phyloP scores from a whole-genome alignment of 2,113 vertebrate genomes.

The Eulemur rufifrons region DNA sequence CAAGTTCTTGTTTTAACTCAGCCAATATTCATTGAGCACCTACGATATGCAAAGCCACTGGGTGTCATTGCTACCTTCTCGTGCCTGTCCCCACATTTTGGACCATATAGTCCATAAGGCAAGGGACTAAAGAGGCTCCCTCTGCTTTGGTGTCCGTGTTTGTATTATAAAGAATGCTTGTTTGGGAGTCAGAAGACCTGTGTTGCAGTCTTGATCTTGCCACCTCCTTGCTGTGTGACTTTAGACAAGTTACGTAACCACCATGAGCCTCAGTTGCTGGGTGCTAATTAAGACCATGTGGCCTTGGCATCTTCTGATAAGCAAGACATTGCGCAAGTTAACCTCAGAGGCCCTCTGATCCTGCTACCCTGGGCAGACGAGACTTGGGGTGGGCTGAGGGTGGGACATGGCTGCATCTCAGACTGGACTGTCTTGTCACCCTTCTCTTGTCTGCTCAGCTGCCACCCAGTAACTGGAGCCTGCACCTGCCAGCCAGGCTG shows the following conservation, averaged over 20 bases:
- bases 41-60: rapidly evolving
- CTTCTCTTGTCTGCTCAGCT: slow-evolving; percentile 83
- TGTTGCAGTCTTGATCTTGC: neutral
- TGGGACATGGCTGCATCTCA: neutral
- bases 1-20: neutral
- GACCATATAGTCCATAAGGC: neutral
- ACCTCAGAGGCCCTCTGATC: neutral
- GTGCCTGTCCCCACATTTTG: neutral
- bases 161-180: neutral
- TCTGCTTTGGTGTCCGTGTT: neutral
- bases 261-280: neutral
- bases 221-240: neutral
- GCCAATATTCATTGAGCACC: neutral
- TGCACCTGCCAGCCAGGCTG: slow-evolving; percentile 95
- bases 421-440: neutral
- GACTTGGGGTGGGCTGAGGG: neutral
- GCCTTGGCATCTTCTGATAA: neutral
- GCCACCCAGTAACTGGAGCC: slow-evolving; percentile 97
- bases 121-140: neutral
- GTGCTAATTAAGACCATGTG: neutral
- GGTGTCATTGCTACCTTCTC: neutral
- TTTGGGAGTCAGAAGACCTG: neutral
- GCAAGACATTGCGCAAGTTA: neutral
- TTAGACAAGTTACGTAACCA: neutral
- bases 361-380: neutral